These are phyloP conservation scores for Azorinus chamasolen DNA, from an alignment of 2,888 invertebrate species.

Conservation along the genomic window DNA sequence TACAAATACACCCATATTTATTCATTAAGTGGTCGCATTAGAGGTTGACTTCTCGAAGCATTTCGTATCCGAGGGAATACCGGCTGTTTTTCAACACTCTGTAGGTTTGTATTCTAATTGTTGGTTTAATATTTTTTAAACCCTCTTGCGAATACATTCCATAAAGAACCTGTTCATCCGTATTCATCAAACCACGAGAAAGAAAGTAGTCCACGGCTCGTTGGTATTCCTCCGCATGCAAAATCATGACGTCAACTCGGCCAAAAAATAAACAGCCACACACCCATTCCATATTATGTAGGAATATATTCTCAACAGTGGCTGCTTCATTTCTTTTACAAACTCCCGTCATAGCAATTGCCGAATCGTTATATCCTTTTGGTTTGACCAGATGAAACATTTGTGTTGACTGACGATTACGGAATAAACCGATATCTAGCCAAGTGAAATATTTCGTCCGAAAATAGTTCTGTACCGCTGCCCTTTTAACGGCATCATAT, in stretches of 20 bases:
- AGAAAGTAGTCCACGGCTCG: constrained; percentile 53
- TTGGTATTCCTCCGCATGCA: constrained; percentile 41
- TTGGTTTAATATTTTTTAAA: constrained; percentile 30
- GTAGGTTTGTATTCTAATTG: constrained; percentile 52
- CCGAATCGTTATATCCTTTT: constrained; percentile 25
- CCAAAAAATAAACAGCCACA: constrained; percentile 57
- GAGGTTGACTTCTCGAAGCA: constrained; percentile 10
- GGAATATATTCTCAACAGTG: constrained; percentile 50
- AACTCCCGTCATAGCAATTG: constrained; percentile 39
- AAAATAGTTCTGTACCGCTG: constrained; percentile 57
- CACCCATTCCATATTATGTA: constrained; percentile 60
- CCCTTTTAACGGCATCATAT: constrained; percentile 60
- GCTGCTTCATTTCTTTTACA: not conserved
- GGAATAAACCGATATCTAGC: constrained; percentile 75
- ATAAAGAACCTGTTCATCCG: constrained; percentile 61
- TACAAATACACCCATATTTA: too few relatives aligned
- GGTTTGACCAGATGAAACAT: constrained; percentile 49
- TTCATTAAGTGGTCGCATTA: too few relatives aligned
- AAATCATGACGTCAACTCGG: constrained; percentile 24
- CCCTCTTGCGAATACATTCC: constrained; percentile 51
- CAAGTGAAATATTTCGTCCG: constrained; percentile 66
- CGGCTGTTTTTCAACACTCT: constrained; percentile 21
- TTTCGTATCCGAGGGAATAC: constrained; percentile 53
- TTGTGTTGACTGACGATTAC: constrained; percentile 35
- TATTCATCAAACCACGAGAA: constrained; percentile 35